Conservation (phyloP, 1,140 invertebrate genomes). For the Hylaeus anthracinus region DNA sequence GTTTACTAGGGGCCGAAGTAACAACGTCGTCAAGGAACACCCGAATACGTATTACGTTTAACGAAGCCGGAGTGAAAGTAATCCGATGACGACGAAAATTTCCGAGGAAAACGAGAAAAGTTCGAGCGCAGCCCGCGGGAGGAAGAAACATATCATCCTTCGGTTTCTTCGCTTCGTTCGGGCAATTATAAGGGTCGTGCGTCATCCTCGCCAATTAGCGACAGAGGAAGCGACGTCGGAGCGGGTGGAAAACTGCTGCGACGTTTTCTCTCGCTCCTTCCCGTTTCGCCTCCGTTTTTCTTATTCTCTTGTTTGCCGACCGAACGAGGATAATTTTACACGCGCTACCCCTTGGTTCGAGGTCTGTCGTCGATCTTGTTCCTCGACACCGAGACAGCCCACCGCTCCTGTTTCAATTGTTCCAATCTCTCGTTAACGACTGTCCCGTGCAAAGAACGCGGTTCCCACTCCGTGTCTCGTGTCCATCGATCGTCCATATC, state of each 20-base stretch:
- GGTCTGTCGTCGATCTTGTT: slow-evolving; percentile 64
- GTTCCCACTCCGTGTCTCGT: neutral
- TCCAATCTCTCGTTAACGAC: neutral
- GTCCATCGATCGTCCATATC: too few species aligned
- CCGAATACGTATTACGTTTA: neutral
- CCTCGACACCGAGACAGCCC: neutral
- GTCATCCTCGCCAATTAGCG: slow-evolving; percentile 77
- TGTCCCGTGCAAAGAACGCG: neutral
- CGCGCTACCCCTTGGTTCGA: slow-evolving; percentile 31
- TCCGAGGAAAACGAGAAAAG: slow-evolving; percentile 44
- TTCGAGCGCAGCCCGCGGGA: slow-evolving; percentile 20
- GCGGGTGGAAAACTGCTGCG: slow-evolving; percentile 42
- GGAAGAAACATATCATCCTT: slow-evolving; percentile 51
- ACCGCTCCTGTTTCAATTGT: neutral
- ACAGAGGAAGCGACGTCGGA: slow-evolving; percentile 56
- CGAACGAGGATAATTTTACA: slow-evolving; percentile 71
- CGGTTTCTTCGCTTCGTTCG: slow-evolving; percentile 66
- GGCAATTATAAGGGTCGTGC: slow-evolving; percentile 74
- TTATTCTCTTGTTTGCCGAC: slow-evolving; percentile 42
- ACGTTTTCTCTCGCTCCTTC: slow-evolving; percentile 23
- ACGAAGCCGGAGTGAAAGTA: neutral
- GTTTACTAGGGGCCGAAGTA: neutral
- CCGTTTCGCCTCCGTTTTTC: slow-evolving; percentile 17
- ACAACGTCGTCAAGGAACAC: too few species aligned
- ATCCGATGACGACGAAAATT: slow-evolving; percentile 19